Base-by-base conservation (phyloP, 2,113 vertebrate genomes). In the Cyprinodon brontotheroides region DNA sequence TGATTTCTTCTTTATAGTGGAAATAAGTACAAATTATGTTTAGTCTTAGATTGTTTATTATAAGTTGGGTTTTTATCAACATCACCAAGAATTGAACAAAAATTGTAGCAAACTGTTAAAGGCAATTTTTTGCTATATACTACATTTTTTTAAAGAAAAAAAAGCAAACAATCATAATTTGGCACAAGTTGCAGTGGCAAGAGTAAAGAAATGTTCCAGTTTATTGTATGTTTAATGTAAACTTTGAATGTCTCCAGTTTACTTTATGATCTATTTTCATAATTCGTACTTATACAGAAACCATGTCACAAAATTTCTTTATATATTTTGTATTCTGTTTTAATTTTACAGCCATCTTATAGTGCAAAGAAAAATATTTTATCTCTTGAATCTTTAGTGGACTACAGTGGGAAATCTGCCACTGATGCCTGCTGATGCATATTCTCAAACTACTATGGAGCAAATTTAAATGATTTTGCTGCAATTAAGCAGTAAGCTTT, bases 1-100 rank as follows among this genome's bases (percentile, higher is more conserved):
- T 86, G 75, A 81, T 1, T 5, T 39, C 36, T 11, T 53, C 63
- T 47, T 8, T 45, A 8, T 45, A 11, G 43, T 11, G 43, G 43
- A 45, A 45, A 45, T 45, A 45, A 45, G 43, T 45, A 45, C 0
- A 45, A 11, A 11, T 10, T 53, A 20, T 53, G 15, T n/a, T 9
- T 20, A 20, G 9, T 57, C 6, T 2, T 15, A 20, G 17, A 15
- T 20, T 15, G 7, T 57, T 3, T 53, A 9, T 15, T n/a, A 57
- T 20, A 57, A 8, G 7, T 57, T 9, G 20, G 15, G 6, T 4
- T 53, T 53, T 29, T 53, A 20, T 15, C 20, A 9, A 57, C 50
- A 9, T 20, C 50, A 57, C 14, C 50, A 57, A n/a, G 17, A 57
- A 57, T 15, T 57, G 50, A 62, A 62, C 20, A 29, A 22, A 65